Evolutionary conservation across 1,140 invertebrate species (phyloP).

Genomic region (Caenorhabditis inopinata): DNA sequence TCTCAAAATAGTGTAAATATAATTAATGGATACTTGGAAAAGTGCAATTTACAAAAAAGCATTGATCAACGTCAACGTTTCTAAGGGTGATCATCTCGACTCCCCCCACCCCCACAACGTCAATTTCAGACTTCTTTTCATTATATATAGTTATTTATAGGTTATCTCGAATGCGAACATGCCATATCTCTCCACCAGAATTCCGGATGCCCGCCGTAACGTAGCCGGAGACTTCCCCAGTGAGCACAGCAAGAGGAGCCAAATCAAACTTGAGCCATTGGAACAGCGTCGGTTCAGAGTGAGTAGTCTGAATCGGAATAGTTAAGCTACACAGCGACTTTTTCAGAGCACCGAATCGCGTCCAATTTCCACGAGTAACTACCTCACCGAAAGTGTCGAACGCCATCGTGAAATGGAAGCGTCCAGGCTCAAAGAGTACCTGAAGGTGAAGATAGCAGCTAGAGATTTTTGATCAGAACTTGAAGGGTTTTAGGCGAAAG

Average conservation of each 20-base stretch:
- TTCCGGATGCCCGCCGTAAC: conserved; percentile 29
- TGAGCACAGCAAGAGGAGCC: conserved; percentile 62
- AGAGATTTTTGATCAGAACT: neutral
- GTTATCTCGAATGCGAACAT: conserved; percentile 48
- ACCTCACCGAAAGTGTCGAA: conserved; percentile 60
- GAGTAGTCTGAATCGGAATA: neutral
- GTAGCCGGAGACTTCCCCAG: conserved; percentile 61
- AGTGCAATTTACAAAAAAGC: neutral
- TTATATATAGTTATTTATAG: neutral
- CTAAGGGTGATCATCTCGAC: too few relatives aligned
- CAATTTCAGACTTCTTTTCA: neutral
- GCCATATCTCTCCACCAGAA: conserved; percentile 26
- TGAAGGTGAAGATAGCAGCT: conserved; percentile 47
- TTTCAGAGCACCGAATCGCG: conserved; percentile 57
- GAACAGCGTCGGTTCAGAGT: conserved; percentile 52
- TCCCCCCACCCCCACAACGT: too few relatives aligned
- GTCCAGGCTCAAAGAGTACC: neutral
- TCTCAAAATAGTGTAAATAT: neutral
- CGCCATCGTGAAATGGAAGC: conserved; percentile 59
- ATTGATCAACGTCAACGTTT: neutral
- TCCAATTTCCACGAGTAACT: conserved; percentile 58
- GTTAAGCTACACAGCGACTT: too few relatives aligned
- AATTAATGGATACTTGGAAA: neutral
- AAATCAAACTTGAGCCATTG: conserved; percentile 59
- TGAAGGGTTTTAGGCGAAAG: conserved; percentile 52